Evolutionary conservation across 2,888 invertebrate species (phyloP).

Genomic region (Drosophila mercatorum): DNA sequence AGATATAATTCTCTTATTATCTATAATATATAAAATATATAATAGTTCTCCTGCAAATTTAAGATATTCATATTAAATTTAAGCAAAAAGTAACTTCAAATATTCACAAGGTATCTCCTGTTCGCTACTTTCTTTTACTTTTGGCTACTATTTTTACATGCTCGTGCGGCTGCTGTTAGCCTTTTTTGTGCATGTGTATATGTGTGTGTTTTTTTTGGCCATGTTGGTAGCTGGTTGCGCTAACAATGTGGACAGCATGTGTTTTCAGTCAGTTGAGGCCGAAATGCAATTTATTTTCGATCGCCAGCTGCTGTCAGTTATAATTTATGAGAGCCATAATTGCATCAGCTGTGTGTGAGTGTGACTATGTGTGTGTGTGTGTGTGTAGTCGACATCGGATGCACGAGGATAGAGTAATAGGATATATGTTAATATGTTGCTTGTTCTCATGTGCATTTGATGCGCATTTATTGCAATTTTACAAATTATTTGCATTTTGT

Average conservation of each 20-base stretch:
- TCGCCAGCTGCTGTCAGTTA: conserved; percentile 69
- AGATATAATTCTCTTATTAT: neutral
- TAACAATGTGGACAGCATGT: conserved; percentile 59
- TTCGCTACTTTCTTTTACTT: neutral
- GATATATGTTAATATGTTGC: conserved; percentile 24
- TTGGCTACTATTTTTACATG: conserved; percentile 42
- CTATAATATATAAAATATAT: neutral
- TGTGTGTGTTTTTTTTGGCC: conserved; percentile 16
- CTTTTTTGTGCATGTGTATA: neutral
- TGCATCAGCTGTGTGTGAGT: conserved; percentile 42
- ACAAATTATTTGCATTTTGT: conserved; percentile 22
- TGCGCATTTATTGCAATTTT: conserved; percentile 32
- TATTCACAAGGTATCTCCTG: neutral
- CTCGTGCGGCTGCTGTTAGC: conserved; percentile 30
- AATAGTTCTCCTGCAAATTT: neutral
- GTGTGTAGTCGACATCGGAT: neutral
- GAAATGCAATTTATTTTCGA: conserved; percentile 71
- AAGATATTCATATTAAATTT: neutral
- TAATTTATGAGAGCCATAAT: conserved; percentile 68
- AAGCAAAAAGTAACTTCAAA: no score
- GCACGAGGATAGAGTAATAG: conserved; percentile 8
- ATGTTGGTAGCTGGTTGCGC: conserved; percentile 31
- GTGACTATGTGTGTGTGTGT: neutral
- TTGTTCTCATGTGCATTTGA: conserved; percentile 34
- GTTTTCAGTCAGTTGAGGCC: conserved; percentile 54